Percentiles rank a stretch among this genome's conserved stretches.
Evolutionary conservation across 30 jellyfish, hydroid and myxozoan genomes (phyloP).

Genomic region (Clytia hemisphaerica): DNA sequence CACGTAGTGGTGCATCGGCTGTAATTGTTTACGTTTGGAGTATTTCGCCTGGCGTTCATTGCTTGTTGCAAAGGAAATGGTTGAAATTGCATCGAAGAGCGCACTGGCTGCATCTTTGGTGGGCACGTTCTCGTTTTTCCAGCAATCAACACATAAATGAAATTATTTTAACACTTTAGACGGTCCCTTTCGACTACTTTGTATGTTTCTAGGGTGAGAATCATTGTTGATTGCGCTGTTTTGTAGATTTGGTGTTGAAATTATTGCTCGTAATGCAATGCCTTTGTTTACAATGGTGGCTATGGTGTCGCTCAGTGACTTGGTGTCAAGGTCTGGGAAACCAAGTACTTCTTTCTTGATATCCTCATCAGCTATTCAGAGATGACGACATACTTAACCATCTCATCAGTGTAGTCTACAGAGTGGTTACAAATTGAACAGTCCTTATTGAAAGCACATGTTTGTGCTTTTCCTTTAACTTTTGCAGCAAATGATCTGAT

Average conservation of each 20-base stretch:
- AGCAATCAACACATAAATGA: no score
- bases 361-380: not conserved
- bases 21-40: no score
- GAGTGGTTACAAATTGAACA: not conserved
- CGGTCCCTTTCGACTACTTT: no score
- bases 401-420: not conserved
- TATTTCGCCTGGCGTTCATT: no score
- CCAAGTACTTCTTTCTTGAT: not conserved
- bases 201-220: no score
- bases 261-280: not conserved
- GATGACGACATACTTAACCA: not conserved
- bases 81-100: no score
- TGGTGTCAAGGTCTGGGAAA: not conserved
- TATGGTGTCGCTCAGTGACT: not conserved
- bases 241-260: no score
- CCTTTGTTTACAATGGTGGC: not conserved
- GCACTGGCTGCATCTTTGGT: no score
- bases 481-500: not conserved
- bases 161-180: no score
- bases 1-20: slow-evolving; percentile 15
- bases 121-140: no score
- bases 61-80: no score
- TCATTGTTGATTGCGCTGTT: no score
- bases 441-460: not conserved
- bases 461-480: slow-evolving; percentile 11